Conservation (phyloP, 2,888 invertebrate species). For the Clitarchus hookeri region DNA sequence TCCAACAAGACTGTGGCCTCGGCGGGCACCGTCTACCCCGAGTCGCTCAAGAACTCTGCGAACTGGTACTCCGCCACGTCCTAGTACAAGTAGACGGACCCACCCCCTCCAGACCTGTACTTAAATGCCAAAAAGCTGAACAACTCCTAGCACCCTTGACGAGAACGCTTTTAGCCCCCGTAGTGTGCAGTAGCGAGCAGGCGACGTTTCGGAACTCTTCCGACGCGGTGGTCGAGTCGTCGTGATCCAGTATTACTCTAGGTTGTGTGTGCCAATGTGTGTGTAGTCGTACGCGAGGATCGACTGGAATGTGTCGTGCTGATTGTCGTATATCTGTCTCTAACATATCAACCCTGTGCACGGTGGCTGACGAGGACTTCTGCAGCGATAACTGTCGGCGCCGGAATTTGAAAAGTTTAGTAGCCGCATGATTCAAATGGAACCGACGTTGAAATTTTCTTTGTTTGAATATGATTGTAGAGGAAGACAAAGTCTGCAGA, state of each 20-base stretch:
- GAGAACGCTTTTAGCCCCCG: constrained; percentile 5
- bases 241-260: constrained; percentile 6
- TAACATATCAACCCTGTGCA: not conserved
- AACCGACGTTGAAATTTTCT: not conserved
- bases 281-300: not conserved
- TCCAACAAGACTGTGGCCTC: constrained; percentile 62
- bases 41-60: constrained; percentile 58
- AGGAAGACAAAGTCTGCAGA: not conserved
- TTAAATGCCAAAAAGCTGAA: not conserved
- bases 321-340: not conserved
- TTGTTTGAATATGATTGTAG: not conserved
- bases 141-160: not conserved
- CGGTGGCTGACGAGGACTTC: not conserved
- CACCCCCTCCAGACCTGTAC: not conserved
- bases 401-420: not conserved
- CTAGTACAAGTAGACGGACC: constrained; percentile 57
- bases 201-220: not conserved
- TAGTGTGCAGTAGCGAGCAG: constrained; percentile 6
- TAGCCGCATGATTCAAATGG: not conserved
- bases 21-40: constrained; percentile 49
- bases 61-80: constrained; percentile 81
- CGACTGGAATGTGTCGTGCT: too few relatives aligned
- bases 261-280: not conserved
- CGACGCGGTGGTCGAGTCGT: not conserved
- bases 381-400: not conserved